Evolutionary conservation across 2,797 vertebrate genomes (phyloP), one percentile per base, ranked within the genome.

Genomic region (Zenarchopterus dispar): DNA sequence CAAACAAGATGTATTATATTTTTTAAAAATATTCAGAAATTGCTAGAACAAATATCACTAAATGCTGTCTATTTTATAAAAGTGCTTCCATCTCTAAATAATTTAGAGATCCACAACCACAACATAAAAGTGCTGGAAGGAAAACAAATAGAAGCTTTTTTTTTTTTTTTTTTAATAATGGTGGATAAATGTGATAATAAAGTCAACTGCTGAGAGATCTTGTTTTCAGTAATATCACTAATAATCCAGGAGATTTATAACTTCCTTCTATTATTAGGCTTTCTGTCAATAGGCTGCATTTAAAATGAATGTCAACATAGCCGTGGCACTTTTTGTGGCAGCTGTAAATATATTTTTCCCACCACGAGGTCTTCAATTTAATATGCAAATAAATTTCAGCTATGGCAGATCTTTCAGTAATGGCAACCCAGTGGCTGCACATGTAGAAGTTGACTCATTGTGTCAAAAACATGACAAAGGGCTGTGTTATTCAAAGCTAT

Each of bases 361-460:
- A 69, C 45, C 61, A 63, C 3, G 53, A 62, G 82, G 69, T 78
- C 76, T 70, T 70, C 5, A 46, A 77, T 87, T 92, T 91, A 85
- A 91, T 84, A 78, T 91, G 88, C 67, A 90, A 88, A 93, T 90
- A 4, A 67, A 55, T 65, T 56, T 74, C 57, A 58, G 79, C 75
- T 67, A 69, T 75, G 78, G 82, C 71, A 71, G 83, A 88, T 85
- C 84, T 88, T 80, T 85, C 55, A 62, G 66, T 58, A 84, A 80
- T 78, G 85, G 82, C 77, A 62, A 80, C 62, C 79, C 75, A 31
- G 42, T 77, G 82, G 86, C 84, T 82, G 86, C 87, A 84, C 90
- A 91, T 89, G 91, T 87, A 88, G 83, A 85, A 86, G 82, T 85
- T 91, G 81, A 90, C 91, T 88, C 85, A 84, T 81, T 63, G 48